These are phyloP conservation scores for Megalonaias nervosa DNA, from an alignment of 1,140 invertebrate genomes.

Conservation along the genomic window DNA sequence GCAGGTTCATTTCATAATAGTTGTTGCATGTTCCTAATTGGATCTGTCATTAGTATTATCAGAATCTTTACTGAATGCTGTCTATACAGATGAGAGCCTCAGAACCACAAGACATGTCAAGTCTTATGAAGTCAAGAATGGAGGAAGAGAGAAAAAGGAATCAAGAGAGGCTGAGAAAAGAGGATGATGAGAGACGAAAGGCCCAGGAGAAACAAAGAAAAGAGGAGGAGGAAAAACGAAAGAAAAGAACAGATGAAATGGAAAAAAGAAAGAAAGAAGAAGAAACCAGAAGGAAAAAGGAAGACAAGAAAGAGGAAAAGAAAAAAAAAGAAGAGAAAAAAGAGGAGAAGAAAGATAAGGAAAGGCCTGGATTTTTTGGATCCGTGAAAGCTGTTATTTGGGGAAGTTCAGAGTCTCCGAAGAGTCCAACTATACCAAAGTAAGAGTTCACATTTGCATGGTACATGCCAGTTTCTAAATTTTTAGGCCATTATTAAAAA, in stretches of 20 bases:
- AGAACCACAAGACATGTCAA: neutral
- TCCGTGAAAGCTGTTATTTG: too few species aligned
- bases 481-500: too few species aligned
- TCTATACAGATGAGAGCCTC: too few species aligned
- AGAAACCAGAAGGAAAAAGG: constrained; percentile 40
- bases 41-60: neutral
- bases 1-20: neutral
- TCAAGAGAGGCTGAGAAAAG: constrained; percentile 11
- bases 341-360: constrained; percentile 45
- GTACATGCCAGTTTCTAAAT: too few species aligned
- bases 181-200: neutral
- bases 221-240: constrained; percentile 29
- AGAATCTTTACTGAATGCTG: neutral
- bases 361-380: constrained; percentile 40
- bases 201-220: constrained; percentile 25
- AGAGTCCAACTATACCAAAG: too few species aligned
- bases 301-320: constrained; percentile 49
- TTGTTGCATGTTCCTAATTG: neutral
- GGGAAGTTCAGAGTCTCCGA: too few species aligned
- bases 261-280: constrained; percentile 21
- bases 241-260: constrained; percentile 14
- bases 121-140: neutral
- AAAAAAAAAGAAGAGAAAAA: constrained; percentile 47
- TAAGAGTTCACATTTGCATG: too few species aligned
- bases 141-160: constrained; percentile 7